These are phyloP conservation scores for Dermolepida albohirtum DNA, from an alignment of 2,888 invertebrate species.

Conservation along the genomic window DNA sequence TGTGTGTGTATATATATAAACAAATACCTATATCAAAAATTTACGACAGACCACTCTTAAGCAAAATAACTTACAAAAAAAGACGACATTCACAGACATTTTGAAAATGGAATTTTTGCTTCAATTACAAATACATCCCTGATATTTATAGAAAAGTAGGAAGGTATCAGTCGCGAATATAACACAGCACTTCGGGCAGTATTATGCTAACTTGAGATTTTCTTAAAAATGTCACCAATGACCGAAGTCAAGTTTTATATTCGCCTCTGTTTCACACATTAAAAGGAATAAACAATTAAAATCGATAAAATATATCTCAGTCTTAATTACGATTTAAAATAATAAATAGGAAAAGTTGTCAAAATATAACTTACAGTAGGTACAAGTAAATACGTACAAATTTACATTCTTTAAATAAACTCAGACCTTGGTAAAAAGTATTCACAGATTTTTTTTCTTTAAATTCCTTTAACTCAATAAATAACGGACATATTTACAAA, in stretches of 20 bases:
- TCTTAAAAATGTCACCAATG: neutral
- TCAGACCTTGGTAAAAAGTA: conserved; percentile 1
- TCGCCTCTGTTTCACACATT: neutral
- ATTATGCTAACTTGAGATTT: neutral
- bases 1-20: conserved; percentile 24
- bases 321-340: conserved; percentile 27
- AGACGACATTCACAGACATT: conserved; percentile 35
- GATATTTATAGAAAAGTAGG: conserved; percentile 35
- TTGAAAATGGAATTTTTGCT: conserved; percentile 32
- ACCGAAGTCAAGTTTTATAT: neutral
- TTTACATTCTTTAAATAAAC: too few species aligned
- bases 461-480: conserved; percentile 4
- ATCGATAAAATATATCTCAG: conserved; percentile 30
- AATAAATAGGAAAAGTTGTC: conserved; percentile 6
- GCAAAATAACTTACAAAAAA: conserved; percentile 19
- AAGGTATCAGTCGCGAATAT: conserved; percentile 6
- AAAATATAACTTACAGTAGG: too few species aligned
- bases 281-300: neutral
- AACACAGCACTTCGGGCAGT: neutral
- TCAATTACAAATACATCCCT: conserved; percentile 31
- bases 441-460: conserved; percentile 11
- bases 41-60: conserved; percentile 35
- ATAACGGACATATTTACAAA: conserved; percentile 25
- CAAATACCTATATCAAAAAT: conserved; percentile 30
- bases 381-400: too few species aligned